Percentiles rank a stretch among this genome's conserved stretches.
phyloP scores from a whole-genome alignment of 2,797 vertebrate genomes.

The Miichthys miiuy region DNA sequence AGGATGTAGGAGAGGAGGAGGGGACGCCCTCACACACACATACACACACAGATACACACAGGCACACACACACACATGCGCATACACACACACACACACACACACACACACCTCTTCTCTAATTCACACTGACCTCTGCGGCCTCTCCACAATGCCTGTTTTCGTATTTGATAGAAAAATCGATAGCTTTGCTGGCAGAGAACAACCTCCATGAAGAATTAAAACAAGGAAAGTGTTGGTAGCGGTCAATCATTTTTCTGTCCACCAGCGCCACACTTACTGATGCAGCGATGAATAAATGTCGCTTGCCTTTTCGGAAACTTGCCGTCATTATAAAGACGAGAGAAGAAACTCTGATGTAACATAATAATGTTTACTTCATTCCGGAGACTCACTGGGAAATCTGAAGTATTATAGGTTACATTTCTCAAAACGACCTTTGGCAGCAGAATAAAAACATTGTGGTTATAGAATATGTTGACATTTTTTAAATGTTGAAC shows the following conservation, averaged over 20 bases:
- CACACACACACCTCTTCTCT: conserved; percentile 72
- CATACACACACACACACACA: conserved; percentile 33
- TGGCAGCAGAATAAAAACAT: background rate
- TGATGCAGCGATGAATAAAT: conserved; percentile 32
- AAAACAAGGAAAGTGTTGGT: conserved; percentile 77
- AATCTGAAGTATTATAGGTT: background rate
- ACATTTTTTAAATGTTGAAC: background rate
- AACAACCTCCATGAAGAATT: conserved; percentile 80
- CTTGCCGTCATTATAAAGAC: background rate
- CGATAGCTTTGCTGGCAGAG: conserved; percentile 78
- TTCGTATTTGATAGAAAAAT: conserved; percentile 85
- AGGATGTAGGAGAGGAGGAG: conserved; percentile 69
- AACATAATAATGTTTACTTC: conserved; percentile 1
- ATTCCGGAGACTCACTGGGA: background rate
- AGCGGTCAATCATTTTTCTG: conserved; percentile 74
- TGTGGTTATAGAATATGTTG: background rate
- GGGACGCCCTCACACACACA: conserved; percentile 32
- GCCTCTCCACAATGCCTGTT: conserved; percentile 79
- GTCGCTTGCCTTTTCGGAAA: conserved; percentile 20
- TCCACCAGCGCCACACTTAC: conserved; percentile 44
- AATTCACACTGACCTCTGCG: conserved; percentile 82
- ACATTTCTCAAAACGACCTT: background rate
- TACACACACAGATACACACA: conserved; percentile 29
- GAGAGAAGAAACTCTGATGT: background rate
- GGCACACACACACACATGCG: conserved; percentile 42